Conservation (phyloP, 2,113 vertebrate species). For the mouse (Mus musculus) region DNA sequence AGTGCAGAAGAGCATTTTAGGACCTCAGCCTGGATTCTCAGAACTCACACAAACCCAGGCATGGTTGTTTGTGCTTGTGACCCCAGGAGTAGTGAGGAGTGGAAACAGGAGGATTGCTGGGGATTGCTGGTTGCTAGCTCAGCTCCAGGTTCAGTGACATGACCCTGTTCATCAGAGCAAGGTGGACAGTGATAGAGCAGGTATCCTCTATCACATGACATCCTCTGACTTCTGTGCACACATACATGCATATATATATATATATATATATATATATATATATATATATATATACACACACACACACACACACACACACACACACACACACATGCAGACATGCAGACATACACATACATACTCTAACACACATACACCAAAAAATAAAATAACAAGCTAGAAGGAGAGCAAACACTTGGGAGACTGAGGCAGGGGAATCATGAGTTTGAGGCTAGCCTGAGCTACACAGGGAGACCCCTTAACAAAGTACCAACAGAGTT, state of each 20-base stretch:
- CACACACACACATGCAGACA: background rate
- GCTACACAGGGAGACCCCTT: no score
- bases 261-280: background rate
- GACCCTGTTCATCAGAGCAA: background rate
- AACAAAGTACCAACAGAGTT: background rate
- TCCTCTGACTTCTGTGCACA: no score
- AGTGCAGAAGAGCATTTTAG: background rate
- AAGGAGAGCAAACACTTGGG: background rate
- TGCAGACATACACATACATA: background rate
- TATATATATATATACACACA: background rate
- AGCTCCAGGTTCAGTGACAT: background rate
- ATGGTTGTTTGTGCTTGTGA: background rate
- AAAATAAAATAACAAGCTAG: background rate
- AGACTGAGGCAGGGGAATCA: background rate
- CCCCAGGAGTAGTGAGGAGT: no score
- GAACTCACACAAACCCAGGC: background rate
- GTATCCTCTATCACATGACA: no score
- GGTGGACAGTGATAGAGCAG: background rate
- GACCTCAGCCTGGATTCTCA: background rate
- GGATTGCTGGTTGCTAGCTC: background rate
- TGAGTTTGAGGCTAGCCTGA: background rate
- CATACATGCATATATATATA: background rate
- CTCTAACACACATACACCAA: background rate
- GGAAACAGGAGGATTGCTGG: background rate
- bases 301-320: background rate